Conservation (phyloP, 2,888 invertebrate species). For the Apodemia duryi region DNA sequence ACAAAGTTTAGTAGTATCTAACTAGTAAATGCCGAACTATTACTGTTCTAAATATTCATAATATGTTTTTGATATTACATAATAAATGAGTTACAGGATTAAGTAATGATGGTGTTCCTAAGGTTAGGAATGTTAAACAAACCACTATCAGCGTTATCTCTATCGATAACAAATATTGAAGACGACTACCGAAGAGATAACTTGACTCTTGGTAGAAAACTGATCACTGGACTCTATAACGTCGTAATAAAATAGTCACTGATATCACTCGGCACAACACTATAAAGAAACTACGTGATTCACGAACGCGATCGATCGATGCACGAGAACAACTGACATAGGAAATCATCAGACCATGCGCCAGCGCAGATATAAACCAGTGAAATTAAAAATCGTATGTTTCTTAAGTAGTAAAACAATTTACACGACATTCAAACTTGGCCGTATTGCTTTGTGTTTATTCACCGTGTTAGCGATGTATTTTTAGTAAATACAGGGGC, state of each 20-base stretch:
- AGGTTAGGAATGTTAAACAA: conserved; percentile 40
- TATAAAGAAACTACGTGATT: conserved; percentile 28
- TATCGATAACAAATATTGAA: conserved; percentile 45
- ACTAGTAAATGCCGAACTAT: background rate
- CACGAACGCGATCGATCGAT: conserved; percentile 54
- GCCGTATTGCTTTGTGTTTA: conserved; percentile 50
- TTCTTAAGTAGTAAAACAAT: conserved; percentile 26
- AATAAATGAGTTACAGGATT: conserved; percentile 17
- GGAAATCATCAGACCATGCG: conserved; percentile 58
- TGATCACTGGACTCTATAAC: conserved; percentile 27
- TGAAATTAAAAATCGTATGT: conserved; percentile 40
- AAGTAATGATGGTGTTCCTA: conserved; percentile 23
- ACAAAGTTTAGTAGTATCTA: background rate
- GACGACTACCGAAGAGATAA: conserved; percentile 34
- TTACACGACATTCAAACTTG: conserved; percentile 30
- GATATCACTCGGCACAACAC: conserved; percentile 20
- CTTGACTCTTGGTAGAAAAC: conserved; percentile 31
- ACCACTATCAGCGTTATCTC: conserved; percentile 66
- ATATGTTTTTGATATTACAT: conserved; percentile 18
- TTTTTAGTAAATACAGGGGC: conserved; percentile 70
- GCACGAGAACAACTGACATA: conserved; percentile 68
- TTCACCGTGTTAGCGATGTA: conserved; percentile 67
- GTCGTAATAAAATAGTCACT: conserved; percentile 26
- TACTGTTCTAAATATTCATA: background rate
- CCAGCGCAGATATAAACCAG: conserved; percentile 55